Percentiles rank a stretch among this genome's conserved stretches.
phyloP scores from a whole-genome alignment of 1,140 invertebrate species.

The Zaprionus vittiger region DNA sequence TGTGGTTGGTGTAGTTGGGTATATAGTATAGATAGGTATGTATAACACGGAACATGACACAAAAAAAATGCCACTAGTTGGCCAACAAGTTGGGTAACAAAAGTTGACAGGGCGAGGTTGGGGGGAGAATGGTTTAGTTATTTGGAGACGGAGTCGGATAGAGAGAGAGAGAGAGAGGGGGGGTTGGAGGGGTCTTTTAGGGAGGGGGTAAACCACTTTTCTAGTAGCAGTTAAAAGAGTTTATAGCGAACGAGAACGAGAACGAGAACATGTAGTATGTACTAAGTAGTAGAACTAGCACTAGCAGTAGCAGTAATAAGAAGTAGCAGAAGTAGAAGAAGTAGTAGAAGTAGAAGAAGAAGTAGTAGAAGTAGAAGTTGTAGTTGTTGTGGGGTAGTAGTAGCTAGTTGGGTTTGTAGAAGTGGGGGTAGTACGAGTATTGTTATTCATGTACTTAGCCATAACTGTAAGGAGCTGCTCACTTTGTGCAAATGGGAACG shows the following conservation, averaged over 20 bases:
- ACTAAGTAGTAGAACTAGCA: conserved; percentile 17
- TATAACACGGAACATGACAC: conserved; percentile 33
- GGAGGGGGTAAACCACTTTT: conserved; percentile 2
- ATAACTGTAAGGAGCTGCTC: conserved; percentile 58
- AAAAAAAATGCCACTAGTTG: conserved; percentile 43
- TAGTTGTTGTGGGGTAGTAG: not conserved
- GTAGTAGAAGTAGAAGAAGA: not conserved
- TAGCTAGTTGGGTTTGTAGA: conserved; percentile 1
- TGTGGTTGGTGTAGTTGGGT: not conserved
- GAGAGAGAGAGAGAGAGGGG: not conserved
- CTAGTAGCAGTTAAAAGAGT: conserved; percentile 31
- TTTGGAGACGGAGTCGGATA: not conserved
- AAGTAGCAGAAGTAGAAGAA: not conserved
- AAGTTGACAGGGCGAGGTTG: not conserved
- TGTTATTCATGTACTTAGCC: conserved; percentile 17
- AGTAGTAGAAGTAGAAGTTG: not conserved
- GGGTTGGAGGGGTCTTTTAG: not conserved
- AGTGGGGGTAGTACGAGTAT: conserved; percentile 19
- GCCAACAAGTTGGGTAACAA: conserved; percentile 36
- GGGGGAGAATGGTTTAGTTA: not conserved
- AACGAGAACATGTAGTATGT: conserved; percentile 22
- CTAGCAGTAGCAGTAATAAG: conserved; percentile 16
- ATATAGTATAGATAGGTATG: conserved; percentile 1
- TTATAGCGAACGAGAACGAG: conserved; percentile 30
- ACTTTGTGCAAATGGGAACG: conserved; percentile 60